Base-by-base conservation (phyloP, 1,140 invertebrate genomes). In the Nasonia vitripennis region DNA sequence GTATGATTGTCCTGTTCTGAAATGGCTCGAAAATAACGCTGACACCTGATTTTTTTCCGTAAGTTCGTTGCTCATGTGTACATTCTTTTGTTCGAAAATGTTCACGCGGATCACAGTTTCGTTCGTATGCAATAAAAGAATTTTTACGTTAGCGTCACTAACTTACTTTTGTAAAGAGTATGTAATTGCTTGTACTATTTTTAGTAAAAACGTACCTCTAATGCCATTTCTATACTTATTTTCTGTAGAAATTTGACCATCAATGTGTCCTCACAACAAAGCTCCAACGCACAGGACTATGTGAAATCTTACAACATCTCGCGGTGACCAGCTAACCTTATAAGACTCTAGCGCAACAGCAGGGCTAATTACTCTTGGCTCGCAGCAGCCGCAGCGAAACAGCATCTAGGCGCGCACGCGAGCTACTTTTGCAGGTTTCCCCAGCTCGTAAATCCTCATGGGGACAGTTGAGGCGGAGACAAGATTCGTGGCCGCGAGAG, bases 351-450 rank as follows among this genome's bases (percentile, higher is more conserved):
- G 20, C 4, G 55, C 20, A 62, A 62, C 55, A 62, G n/a, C 17
- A 37, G 23, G 31, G n/a, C 84, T 85, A 85, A 85, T 85, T 81
- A 85, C 78, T 81, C 73, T 68, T 79, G 55, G 55, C 48, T 41
- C 41, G 55, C 17, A 71, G 68, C 3, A 31, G 68, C 55, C 55
- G 17, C 55, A n/a, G 55, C 4, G 20, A 62, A 62, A 62, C 55
- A 62, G 55, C 17, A 7, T n/a, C 55, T 62, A 55, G 73, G 51
- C 9, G 37, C 37, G 51, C 9, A 17, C 37, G n/a, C 27, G 34
- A 37, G 31, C 9, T 67, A 31, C 48, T 83, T 45, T 75, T 9
- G 31, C 68, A 68, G 51, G 34, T 75, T 83, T 41, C 75, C 70
- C 78, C 1, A 31, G 23, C 62, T 81, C 84, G 41, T 85, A 85